Base-by-base conservation (phyloP, 2,797 vertebrate species). In the Paramormyrops hopkinsi region DNA sequence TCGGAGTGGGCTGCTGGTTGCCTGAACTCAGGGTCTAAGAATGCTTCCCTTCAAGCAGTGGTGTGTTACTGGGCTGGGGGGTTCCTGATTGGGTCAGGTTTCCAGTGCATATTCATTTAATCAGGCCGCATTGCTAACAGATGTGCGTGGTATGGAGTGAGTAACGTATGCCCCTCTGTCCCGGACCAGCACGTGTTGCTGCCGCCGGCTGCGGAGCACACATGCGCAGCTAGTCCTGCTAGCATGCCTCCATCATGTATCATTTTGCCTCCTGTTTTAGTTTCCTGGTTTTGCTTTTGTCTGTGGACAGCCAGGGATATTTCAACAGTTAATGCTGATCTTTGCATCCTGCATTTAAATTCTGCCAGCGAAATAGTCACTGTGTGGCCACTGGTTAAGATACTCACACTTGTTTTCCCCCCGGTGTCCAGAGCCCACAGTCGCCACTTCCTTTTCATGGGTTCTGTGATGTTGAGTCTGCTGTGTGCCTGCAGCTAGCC, bases 91-190 rank as follows among this genome's bases (percentile, higher is more conserved):
- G 50, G 91, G 91, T 93, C 91, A 87, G 82, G 88, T 96, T 95
- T 94, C 94, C 90, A 44, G 89, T 91, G 89, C 91, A 92, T 92
- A 93, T 94, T 94, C 91, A 93, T 93, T 95, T 93, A 95, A 94
- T 95, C 92, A 94, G 37, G 19, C 92, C 90, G 82, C 93, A 95
- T 95, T 95, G 94, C 94, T 95, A 95, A 94, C 95, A 95, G 94
- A 96, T 96, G 95, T 95, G 76, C 76, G 6, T 17, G 53, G 48
- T 87, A 54, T 59, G 33, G 51, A 87, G 53, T 25, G 37, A 33
- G 17, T 8, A 41, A 17, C 12, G 12, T 22, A 85, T 25, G 44
- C 3, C 22, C 82, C 82, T 50, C 48, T 85, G 48, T 56, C 46
- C 88, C 22, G 22, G 29, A 86, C 82, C 83, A 89, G 53, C 8